Evolutionary conservation across 2,888 invertebrate genomes (phyloP), one percentile per base, ranked within the genome.

Genomic region (Lucinisca nassula): DNA sequence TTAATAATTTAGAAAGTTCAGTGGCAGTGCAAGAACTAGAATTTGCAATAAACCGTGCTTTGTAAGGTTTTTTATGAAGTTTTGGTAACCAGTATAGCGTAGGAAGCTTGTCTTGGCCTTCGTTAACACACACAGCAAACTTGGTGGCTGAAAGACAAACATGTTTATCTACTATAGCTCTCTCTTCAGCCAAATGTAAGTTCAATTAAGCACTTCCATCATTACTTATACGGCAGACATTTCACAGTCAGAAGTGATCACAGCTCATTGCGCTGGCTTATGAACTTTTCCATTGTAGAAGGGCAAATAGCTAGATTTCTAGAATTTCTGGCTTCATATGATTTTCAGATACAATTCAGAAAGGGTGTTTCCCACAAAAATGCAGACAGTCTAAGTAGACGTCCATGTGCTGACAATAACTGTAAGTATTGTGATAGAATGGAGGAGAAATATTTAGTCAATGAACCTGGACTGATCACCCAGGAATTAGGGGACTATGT

Each of bases 261-360:
- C 73, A 32, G 49, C 27, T 24, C n/a, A n/a, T 74, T 81, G 55
- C 51, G 67, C 32, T 81, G 81, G 81, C 24, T 81, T n/a, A 21
- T 81, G 45, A 70, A 73, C 38, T 81, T 81, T 37, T 74, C 73
- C 14, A 74, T 58, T 30, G 30, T 76, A 17, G 82, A 85, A 21
- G 82, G 74, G 27, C 76, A 82, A n/a, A 38, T 80, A 37, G 51
- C 73, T 38, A 30, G 58, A 61, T 77, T 76, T 81, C 24, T 85
- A 35, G 32, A 51, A 21, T 75, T 76, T 38, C 49, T 84, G 24
- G 17, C 77, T 30, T 51, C 70, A 14, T 87, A 80, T 74, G 76
- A 85, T 30, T 84, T 76, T 80, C 10, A 37, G 1, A 77, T 85
- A 10, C 30, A 72, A n/a, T 79, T 81, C 35, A 83, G 82, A 80